A percentile compares a stretch with the other conserved stretches of the same genome.
Evolutionary conservation across 2,113 vertebrate species (phyloP).

Genomic region (Chroicocephalus ridibundus): DNA sequence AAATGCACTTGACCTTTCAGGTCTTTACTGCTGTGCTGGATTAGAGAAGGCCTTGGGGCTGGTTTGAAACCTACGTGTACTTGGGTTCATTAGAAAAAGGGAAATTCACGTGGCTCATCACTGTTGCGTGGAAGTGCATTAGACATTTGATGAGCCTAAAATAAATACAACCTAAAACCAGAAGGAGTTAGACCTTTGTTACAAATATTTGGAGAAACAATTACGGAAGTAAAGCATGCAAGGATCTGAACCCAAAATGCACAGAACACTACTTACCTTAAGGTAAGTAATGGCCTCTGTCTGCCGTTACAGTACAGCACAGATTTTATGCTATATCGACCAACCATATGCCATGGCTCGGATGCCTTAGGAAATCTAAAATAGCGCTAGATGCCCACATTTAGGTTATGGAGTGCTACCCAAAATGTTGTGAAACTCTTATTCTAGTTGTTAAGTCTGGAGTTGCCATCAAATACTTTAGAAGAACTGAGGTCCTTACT

Average conservation of each 20-base stretch:
- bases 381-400: background rate
- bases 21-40: background rate
- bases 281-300: background rate
- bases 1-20: background rate
- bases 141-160: background rate
- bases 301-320: background rate
- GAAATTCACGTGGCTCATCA: background rate
- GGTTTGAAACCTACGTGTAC: rapidly evolving
- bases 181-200: background rate
- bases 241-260: background rate
- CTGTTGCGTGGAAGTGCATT: background rate
- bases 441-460: background rate
- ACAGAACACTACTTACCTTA: background rate
- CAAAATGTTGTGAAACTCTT: background rate
- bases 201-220: background rate
- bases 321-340: background rate
- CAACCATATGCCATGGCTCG: background rate
- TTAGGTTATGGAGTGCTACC: background rate
- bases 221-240: background rate
- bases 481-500: background rate
- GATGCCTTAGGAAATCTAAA: background rate
- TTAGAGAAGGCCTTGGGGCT: background rate
- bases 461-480: background rate
- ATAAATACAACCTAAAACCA: background rate
- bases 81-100: background rate